Evolutionary conservation across 2,888 invertebrate genomes (phyloP), one percentile per base, ranked within the genome.

Genomic region (Gasteruption jaculator): DNA sequence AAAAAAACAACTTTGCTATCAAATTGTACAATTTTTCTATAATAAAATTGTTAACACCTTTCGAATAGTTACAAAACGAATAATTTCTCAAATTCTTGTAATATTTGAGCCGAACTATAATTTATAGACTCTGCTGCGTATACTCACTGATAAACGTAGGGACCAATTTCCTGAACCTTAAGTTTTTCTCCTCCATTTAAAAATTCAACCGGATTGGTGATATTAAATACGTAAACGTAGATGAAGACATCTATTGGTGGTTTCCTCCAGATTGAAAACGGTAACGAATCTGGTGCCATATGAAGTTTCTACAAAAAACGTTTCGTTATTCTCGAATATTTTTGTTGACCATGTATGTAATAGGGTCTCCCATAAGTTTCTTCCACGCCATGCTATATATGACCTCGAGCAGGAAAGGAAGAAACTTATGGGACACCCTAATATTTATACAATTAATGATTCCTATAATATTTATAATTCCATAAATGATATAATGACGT

Each of bases 81-180:
- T n/a, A n/a, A n/a, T n/a, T n/a, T n/a, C n/a, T n/a, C n/a, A n/a
- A n/a, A n/a, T n/a, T n/a, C n/a, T n/a, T n/a, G n/a, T n/a, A n/a
- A n/a, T n/a, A n/a, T n/a, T n/a, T n/a, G n/a, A n/a, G n/a, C n/a
- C n/a, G n/a, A n/a, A n/a, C n/a, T n/a, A n/a, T n/a, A n/a, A n/a
- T n/a, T n/a, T n/a, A n/a, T n/a, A n/a, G n/a, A n/a, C n/a, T n/a
- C n/a, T n/a, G n/a, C n/a, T n/a, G n/a, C 36, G 63, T 36, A 30
- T 40, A 74, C 80, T 77, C 71, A 89, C 89, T 82, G 82, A 71
- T 89, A 93, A 12, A 85, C 81, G 60, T 86, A 90, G 0, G 91
- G 91, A 0, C 91, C 91, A 14, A 88, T 67, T 73, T 91, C 83
- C 35, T 80, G 61, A 3, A 91, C 52, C 50, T 77, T 80, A 29